Evolutionary conservation across 2,888 invertebrate species (phyloP).

Genomic region (Schizotus pectinicornis): DNA sequence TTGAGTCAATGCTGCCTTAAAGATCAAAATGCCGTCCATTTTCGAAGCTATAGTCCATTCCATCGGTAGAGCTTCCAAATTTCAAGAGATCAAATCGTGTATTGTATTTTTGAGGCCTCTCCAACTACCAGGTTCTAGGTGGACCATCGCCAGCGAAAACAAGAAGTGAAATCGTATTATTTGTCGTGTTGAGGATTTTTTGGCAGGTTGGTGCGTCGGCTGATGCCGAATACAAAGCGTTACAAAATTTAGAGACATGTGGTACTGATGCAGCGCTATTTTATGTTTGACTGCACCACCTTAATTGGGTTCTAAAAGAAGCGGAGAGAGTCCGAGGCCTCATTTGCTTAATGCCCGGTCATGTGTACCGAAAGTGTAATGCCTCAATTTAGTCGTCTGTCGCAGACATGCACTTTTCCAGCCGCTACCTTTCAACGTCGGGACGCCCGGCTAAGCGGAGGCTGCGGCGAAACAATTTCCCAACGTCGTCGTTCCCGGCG

Average conservation of each 20-base stretch:
- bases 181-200: too few relatives aligned
- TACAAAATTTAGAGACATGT: background rate
- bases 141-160: too few relatives aligned
- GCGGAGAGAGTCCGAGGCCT: slow-evolving; percentile 23
- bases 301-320: background rate
- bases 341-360: slow-evolving; percentile 55
- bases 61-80: too few relatives aligned
- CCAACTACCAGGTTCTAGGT: too few relatives aligned
- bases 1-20: too few relatives aligned
- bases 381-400: slow-evolving; percentile 59
- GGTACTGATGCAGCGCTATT: too few relatives aligned
- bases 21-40: too few relatives aligned
- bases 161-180: too few relatives aligned
- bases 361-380: slow-evolving; percentile 54
- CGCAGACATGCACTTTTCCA: slow-evolving; percentile 58
- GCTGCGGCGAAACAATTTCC: slow-evolving; percentile 54
- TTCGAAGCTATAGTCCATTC: too few relatives aligned
- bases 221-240: background rate
- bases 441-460: slow-evolving; percentile 45
- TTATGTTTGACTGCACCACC: background rate
- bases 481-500: slow-evolving; percentile 35
- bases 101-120: too few relatives aligned
- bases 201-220: too few relatives aligned
- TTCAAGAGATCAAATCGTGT: too few relatives aligned
- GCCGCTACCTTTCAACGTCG: slow-evolving; percentile 55